These are phyloP conservation scores for Macrostomum lignano DNA, from an alignment of 1,140 invertebrate genomes.

Conservation along the genomic window DNA sequence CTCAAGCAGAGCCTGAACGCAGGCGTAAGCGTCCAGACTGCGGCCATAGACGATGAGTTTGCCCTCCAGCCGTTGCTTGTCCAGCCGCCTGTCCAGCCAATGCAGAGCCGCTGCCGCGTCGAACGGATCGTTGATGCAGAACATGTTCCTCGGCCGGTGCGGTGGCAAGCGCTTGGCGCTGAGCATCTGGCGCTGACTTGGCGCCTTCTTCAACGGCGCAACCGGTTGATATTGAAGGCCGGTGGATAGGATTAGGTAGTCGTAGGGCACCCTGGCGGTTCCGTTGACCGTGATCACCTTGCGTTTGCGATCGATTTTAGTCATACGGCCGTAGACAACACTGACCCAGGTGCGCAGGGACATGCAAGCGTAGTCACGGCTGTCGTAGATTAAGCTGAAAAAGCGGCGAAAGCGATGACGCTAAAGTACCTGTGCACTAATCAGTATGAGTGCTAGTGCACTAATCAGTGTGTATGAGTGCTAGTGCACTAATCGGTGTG, in stretches of 20 bases:
- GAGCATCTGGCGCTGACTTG: constrained; percentile 6
- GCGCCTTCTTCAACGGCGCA: constrained; percentile 12
- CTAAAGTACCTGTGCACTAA: constrained; percentile 1
- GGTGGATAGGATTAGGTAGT: constrained; percentile 21
- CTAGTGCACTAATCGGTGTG: too few species aligned
- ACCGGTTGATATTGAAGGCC: constrained; percentile 23
- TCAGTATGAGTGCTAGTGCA: too few species aligned
- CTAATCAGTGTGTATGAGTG: too few species aligned
- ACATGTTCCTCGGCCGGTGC: constrained; percentile 13
- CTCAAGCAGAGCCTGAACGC: constrained; percentile 14
- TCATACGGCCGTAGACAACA: constrained; percentile 25
- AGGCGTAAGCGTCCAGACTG: constrained; percentile 15
- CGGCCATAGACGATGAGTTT: constrained; percentile 15
- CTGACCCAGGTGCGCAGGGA: constrained; percentile 22
- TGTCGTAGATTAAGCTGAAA: constrained; percentile 12
- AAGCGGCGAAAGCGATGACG: constrained; percentile 10
- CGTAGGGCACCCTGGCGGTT: constrained; percentile 17
- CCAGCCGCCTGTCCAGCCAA: too few species aligned
- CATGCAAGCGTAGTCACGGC: constrained; percentile 15
- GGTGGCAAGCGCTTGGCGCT: too few species aligned
- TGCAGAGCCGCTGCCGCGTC: constrained; percentile 19
- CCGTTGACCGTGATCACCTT: constrained; percentile 20
- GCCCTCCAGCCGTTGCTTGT: constrained; percentile 13
- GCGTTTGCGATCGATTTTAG: constrained; percentile 19
- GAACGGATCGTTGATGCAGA: constrained; percentile 19